phyloP scores from a whole-genome alignment of 2,113 vertebrate species.

The Nannobrachium achirus region DNA sequence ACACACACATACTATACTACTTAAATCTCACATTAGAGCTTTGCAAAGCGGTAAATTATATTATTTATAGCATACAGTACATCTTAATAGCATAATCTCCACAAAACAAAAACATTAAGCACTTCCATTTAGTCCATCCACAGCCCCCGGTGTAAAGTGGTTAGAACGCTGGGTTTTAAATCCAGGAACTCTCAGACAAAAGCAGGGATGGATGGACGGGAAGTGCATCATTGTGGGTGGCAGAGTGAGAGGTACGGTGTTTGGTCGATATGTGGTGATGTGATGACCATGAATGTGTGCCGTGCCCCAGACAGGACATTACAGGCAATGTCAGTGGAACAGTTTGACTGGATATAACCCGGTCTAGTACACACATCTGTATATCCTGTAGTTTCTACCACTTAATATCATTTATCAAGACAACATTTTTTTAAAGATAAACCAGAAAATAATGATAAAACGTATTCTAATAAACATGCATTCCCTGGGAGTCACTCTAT shows the following conservation, averaged over 20 bases:
- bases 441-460: constrained; percentile 49
- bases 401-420: constrained; percentile 36
- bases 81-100: constrained; percentile 24
- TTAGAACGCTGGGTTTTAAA: constrained; percentile 44
- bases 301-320: neutral
- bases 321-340: neutral
- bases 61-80: neutral
- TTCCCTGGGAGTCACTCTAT: constrained; percentile 71
- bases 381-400: neutral
- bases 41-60: constrained; percentile 7
- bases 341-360: constrained; percentile 13
- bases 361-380: constrained; percentile 17
- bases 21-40: neutral
- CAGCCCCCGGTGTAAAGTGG: constrained; percentile 45
- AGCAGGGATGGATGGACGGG: constrained; percentile 38
- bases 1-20: too few relatives aligned
- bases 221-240: constrained; percentile 36
- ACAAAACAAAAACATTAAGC: constrained; percentile 33
- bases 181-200: constrained; percentile 49
- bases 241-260: constrained; percentile 6
- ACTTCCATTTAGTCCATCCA: constrained; percentile 24
- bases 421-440: constrained; percentile 25
- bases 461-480: constrained; percentile 39
- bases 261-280: neutral
- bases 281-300: neutral